These are phyloP conservation scores for Caenorhabditis sinica DNA, from an alignment of 2,888 invertebrate genomes.

Conservation along the genomic window DNA sequence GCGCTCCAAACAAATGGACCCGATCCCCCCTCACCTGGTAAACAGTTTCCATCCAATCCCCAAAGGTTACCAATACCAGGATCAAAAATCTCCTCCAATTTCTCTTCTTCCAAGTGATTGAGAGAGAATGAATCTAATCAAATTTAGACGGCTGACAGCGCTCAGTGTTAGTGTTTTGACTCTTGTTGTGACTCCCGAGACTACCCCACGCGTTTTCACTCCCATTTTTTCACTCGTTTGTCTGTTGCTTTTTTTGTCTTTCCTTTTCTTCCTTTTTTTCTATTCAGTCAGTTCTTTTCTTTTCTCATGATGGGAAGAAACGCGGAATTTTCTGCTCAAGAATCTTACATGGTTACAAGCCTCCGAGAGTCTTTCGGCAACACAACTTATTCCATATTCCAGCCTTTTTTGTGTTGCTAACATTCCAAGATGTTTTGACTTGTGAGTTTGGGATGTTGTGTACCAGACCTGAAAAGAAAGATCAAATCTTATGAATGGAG, in stretches of 20 bases:
- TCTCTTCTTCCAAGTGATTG: neutral
- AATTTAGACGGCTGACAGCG: conserved; percentile 54
- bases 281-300: conserved; percentile 20
- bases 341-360: conserved; percentile 29
- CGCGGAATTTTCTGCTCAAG: conserved; percentile 8
- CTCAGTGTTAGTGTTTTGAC: conserved; percentile 63
- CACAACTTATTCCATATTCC: conserved; percentile 29
- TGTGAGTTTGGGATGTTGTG: too few relatives aligned
- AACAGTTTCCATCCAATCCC: neutral
- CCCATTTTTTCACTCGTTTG: conserved; percentile 45
- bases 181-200: conserved; percentile 58
- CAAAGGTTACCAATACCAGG: conserved; percentile 1
- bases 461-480: too few relatives aligned
- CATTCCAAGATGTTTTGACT: neutral
- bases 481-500: too few relatives aligned
- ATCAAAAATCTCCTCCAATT: conserved; percentile 18
- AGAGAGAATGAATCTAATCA: conserved; percentile 53
- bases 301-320: conserved; percentile 33
- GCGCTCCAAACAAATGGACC: too few relatives aligned
- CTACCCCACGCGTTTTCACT: conserved; percentile 40
- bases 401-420: neutral
- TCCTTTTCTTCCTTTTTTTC: conserved; percentile 6
- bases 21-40: neutral
- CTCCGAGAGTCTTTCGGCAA: neutral
- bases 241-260: conserved; percentile 31